Evolutionary conservation across 2,797 vertebrate genomes (phyloP), one percentile per base, ranked within the genome.

Genomic region (Myripristis murdjan): DNA sequence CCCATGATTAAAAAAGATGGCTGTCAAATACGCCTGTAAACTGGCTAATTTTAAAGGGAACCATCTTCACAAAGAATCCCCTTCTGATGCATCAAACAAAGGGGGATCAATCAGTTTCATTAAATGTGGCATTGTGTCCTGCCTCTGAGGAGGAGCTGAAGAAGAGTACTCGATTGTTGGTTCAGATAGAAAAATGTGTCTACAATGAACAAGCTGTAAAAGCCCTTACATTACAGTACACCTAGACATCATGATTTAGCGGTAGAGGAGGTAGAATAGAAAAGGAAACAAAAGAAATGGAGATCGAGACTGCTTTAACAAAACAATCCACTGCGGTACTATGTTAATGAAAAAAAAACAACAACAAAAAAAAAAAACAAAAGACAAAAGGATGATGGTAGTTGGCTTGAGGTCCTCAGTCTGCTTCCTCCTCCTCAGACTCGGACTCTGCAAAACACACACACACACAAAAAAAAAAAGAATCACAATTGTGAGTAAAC

Each of bases 381-480:
- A 78, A 82, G 59, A 79, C 46, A 77, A 82, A n/a, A 82, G 73
- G 43, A 60, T 43, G 26, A 85, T 70, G 68, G 70, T 69, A 54
- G 77, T 72, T 69, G 67, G 88, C 84, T 85, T 83, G 86, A 93
- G 84, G 92, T 92, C 85, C 53, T 97, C 91, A 97, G 94, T 97
- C 96, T 69, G 95, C 95, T 55, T 97, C 97, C 91, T 98, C 96
- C 54, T 94, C 95, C 87, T 98, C 97, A 56, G 97, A 97, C 86
- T 98, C 96, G 0, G 97, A 97, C 89, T 97, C 97, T 98, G 93
- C 9, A 79, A 93, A 89, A 28, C 78, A 69, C 54, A 53, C n/a
- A n/a, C n/a, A n/a, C n/a, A n/a, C n/a, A n/a, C n/a, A n/a, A n/a
- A n/a, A n/a, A n/a, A 82, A 69, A 58, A 6, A 58, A 22, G 8